phyloP scores from a whole-genome alignment of 2,797 vertebrate species.

The Gymnocypris eckloni region DNA sequence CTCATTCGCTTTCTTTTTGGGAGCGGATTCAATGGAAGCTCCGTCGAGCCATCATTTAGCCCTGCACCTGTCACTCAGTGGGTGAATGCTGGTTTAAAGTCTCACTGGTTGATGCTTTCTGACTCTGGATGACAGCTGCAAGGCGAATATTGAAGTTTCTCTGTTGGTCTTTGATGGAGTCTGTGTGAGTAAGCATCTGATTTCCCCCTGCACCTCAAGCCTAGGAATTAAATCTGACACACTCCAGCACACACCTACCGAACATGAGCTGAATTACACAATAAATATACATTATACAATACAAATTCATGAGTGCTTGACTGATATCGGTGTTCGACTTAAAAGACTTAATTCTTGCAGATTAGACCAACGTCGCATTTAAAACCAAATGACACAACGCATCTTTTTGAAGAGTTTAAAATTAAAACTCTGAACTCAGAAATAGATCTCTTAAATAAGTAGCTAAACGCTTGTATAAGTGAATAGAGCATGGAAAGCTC shows the following conservation, averaged over 20 bases:
- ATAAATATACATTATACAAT: conserved; percentile 17
- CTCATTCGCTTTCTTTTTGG: conserved; percentile 58
- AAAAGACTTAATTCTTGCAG: not conserved
- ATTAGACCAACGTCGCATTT: conserved; percentile 6
- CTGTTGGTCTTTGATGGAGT: conserved; percentile 55
- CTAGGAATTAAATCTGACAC: conserved; percentile 5
- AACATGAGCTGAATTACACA: conserved; percentile 5
- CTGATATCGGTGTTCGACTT: not conserved
- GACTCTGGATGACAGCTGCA: conserved; percentile 64
- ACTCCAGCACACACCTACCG: not conserved
- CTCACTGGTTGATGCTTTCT: conserved; percentile 59
- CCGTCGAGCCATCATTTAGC: conserved; percentile 59
- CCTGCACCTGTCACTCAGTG: conserved; percentile 63
- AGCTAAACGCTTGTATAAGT: not conserved
- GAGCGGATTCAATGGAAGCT: conserved; percentile 59
- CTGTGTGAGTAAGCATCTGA: conserved; percentile 19
- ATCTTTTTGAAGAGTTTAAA: not conserved
- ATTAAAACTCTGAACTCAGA: not conserved
- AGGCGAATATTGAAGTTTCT: conserved; percentile 62
- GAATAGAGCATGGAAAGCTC: not conserved
- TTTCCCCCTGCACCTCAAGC: conserved; percentile 30
- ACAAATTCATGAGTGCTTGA: not conserved
- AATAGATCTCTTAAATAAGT: not conserved
- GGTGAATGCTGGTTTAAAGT: conserved; percentile 52
- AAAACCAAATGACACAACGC: conserved; percentile 3